Evolutionary conservation across 1,140 invertebrate genomes (phyloP).

Genomic region (Drosophila fuyamai): DNA sequence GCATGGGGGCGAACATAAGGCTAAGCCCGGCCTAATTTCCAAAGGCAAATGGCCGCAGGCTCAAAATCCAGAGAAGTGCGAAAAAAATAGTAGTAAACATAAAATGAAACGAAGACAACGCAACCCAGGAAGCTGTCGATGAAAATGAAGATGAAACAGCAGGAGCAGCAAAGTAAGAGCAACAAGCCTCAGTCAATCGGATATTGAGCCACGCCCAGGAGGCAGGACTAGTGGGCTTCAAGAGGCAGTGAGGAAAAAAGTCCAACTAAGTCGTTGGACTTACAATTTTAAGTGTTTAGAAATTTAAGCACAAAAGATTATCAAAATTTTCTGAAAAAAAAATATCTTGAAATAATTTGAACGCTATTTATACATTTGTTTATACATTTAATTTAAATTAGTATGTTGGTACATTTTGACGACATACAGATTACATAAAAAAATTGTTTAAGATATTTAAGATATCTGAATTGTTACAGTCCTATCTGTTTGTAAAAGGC

Average conservation of each 20-base stretch:
- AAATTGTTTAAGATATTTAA: too few species aligned
- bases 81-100: constrained; percentile 41
- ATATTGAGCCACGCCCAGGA: constrained; percentile 49
- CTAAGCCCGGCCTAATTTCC: constrained; percentile 67
- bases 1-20: constrained; percentile 35
- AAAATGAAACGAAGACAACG: constrained; percentile 36
- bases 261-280: neutral
- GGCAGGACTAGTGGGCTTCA: neutral
- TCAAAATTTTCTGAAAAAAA: too few species aligned
- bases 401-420: too few species aligned
- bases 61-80: constrained; percentile 25
- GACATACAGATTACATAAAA: too few species aligned
- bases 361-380: too few species aligned
- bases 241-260: constrained; percentile 9
- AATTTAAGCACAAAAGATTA: too few species aligned
- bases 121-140: constrained; percentile 55
- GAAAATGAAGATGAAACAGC: constrained; percentile 48
- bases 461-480: too few species aligned
- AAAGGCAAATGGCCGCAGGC: constrained; percentile 59
- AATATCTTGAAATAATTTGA: too few species aligned
- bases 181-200: constrained; percentile 42
- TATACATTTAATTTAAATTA: too few species aligned
- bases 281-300: too few species aligned
- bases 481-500: too few species aligned
- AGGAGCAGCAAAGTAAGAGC: constrained; percentile 25